Conservation (phyloP, 2,888 invertebrate species). For the Lasioglossum vierecki region DNA sequence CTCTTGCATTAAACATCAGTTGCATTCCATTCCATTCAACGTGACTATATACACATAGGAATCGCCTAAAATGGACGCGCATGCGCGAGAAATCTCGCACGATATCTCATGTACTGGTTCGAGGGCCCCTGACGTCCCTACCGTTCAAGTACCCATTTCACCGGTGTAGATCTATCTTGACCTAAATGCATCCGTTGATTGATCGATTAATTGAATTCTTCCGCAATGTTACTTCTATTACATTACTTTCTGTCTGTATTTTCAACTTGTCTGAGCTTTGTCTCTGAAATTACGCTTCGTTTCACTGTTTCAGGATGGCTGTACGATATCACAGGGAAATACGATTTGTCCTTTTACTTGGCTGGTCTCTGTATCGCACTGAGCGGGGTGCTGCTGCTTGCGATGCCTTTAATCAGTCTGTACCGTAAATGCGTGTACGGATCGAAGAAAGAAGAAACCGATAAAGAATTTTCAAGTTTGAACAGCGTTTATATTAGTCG, state of each 20-base stretch:
- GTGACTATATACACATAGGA: too few species aligned
- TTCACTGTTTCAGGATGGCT: slow-evolving; percentile 89
- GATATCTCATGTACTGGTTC: too few species aligned
- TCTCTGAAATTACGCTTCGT: background rate
- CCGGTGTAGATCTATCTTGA: too few species aligned
- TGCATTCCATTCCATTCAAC: too few species aligned
- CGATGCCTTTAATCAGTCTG: slow-evolving; percentile 82
- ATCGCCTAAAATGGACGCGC: too few species aligned
- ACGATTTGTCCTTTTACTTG: slow-evolving; percentile 92
- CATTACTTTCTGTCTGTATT: background rate
- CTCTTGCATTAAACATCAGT: too few species aligned
- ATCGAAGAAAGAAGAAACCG: slow-evolving; percentile 62
- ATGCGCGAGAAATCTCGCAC: too few species aligned
- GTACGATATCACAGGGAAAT: slow-evolving; percentile 91
- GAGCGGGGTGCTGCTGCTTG: slow-evolving; percentile 88
- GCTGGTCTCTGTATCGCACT: slow-evolving; percentile 92
- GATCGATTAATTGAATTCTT: background rate
- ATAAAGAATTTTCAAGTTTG: slow-evolving; percentile 75
- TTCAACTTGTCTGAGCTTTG: background rate
- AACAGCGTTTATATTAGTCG: slow-evolving; percentile 76
- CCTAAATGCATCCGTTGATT: background rate
- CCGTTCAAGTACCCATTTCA: too few species aligned
- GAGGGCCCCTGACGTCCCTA: too few species aligned
- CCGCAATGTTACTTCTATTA: background rate
- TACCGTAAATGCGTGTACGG: slow-evolving; percentile 73